Percentiles rank a stretch among this genome's conserved stretches.
phyloP scores from a whole-genome alignment of 2,888 invertebrate genomes.

The Drosophila ustulata region DNA sequence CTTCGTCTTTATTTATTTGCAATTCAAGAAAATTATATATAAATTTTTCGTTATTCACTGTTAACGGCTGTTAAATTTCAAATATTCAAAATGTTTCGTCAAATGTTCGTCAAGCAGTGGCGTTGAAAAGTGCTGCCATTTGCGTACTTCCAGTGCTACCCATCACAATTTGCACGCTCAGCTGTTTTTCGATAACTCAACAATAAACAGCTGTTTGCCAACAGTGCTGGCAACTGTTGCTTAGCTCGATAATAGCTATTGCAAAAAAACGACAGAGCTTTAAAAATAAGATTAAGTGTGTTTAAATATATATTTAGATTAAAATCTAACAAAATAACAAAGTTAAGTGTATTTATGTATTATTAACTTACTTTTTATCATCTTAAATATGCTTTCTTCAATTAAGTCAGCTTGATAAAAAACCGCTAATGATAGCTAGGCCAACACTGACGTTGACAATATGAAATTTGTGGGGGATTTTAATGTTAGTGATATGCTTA shows the following conservation, averaged over 20 bases:
- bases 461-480: slow-evolving; percentile 46
- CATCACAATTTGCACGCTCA: slow-evolving; percentile 17
- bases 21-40: no score
- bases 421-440: neutral
- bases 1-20: no score
- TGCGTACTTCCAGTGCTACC: slow-evolving; percentile 28
- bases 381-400: no score
- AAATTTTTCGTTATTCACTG: neutral
- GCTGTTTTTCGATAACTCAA: slow-evolving; percentile 47
- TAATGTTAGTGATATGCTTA: slow-evolving; percentile 46
- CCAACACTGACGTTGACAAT: slow-evolving; percentile 34
- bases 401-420: neutral
- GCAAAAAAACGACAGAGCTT: neutral
- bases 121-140: slow-evolving; percentile 16
- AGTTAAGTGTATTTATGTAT: neutral
- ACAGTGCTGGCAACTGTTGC: slow-evolving; percentile 35
- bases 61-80: neutral
- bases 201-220: slow-evolving; percentile 36
- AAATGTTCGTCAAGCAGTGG: slow-evolving; percentile 3
- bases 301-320: no score
- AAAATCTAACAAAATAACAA: rapidly evolving
- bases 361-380: no score
- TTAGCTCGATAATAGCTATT: neutral
- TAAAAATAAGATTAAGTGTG: neutral
- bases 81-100: slow-evolving; percentile 22